Conservation (phyloP, 1,140 invertebrate genomes). For the Pogonognathellus flavescens region DNA sequence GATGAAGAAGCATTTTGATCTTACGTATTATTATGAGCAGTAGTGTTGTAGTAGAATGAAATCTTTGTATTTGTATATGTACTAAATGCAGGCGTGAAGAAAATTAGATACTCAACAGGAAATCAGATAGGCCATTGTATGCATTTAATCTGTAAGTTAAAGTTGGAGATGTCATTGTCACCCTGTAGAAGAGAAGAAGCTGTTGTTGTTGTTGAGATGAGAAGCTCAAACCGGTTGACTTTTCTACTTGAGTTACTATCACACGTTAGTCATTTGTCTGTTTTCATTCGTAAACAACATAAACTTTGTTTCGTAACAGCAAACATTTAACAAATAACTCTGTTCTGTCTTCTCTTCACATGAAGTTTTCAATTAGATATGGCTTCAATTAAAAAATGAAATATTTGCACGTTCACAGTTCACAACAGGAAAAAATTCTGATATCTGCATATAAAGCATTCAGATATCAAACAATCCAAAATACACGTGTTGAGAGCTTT, state of each 20-base stretch:
- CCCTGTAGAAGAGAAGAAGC: background rate
- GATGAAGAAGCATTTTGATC: no score
- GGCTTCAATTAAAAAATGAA: no score
- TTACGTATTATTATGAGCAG: background rate
- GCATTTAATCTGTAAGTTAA: slow-evolving; percentile 1
- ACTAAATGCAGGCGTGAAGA: background rate
- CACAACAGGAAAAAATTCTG: no score
- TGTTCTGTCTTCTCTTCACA: background rate
- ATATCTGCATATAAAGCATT: no score
- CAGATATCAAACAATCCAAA: no score
- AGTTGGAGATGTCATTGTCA: slow-evolving; percentile 27
- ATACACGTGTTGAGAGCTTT: no score
- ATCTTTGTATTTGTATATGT: background rate
- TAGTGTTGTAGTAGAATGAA: background rate
- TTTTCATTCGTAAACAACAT: background rate
- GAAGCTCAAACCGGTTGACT: slow-evolving; percentile 16
- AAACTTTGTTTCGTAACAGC: background rate
- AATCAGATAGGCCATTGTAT: background rate
- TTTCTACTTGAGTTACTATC: slow-evolving; percentile 24
- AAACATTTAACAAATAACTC: background rate
- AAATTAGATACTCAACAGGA: background rate
- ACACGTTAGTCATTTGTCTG: slow-evolving; percentile 21
- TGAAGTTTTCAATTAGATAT: no score
- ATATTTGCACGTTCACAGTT: no score
- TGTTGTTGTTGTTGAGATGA: background rate